These are phyloP conservation scores for Cephus pulcher DNA, from an alignment of 2,888 invertebrate species.

Conservation along the genomic window DNA sequence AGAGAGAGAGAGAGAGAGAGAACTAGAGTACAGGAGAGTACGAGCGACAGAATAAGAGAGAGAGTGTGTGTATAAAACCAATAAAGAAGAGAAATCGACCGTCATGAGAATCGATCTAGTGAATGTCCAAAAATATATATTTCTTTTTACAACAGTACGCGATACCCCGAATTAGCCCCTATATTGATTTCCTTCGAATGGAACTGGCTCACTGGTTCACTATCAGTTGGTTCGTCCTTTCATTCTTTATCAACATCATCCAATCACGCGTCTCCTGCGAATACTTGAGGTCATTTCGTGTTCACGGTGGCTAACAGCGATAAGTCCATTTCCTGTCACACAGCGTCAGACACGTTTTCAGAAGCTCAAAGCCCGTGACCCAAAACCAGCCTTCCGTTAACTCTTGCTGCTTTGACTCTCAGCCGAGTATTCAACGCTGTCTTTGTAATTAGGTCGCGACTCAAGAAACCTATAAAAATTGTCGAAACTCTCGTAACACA, in stretches of 20 bases:
- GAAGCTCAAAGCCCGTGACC: neutral
- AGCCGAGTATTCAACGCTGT: neutral
- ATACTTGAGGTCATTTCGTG: neutral
- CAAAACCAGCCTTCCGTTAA: neutral
- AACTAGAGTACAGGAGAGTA: too few species aligned
- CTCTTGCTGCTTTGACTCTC: neutral
- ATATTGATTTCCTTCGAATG: neutral
- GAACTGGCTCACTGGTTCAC: neutral
- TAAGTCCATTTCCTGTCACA: constrained; percentile 15
- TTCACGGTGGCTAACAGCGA: constrained; percentile 22
- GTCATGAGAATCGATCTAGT: neutral
- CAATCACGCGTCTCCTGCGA: neutral
- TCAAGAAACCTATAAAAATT: neutral
- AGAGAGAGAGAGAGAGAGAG: too few species aligned
- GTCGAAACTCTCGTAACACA: neutral
- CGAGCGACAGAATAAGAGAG: too few species aligned
- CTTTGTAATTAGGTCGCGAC: neutral
- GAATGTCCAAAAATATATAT: neutral
- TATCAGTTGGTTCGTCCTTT: neutral
- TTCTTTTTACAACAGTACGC: neutral
- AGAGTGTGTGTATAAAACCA: too few species aligned
- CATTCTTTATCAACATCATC: neutral
- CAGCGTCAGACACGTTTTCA: neutral
- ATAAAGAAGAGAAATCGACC: neutral
- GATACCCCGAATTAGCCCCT: neutral